Conservation (phyloP, 2,113 vertebrate species). For the Rhynchomys soricoides region DNA sequence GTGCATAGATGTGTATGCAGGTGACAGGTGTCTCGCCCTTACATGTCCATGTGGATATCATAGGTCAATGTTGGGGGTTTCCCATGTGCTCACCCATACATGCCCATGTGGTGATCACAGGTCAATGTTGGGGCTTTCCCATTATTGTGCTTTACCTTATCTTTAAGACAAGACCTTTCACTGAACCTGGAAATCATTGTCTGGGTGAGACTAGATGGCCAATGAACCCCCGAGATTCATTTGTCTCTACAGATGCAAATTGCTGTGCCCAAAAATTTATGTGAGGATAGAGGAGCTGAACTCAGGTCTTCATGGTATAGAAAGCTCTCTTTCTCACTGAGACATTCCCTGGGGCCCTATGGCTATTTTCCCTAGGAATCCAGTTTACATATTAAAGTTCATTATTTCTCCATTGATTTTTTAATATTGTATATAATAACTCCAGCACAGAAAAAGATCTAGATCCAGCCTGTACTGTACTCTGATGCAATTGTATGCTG, state of each 20-base stretch:
- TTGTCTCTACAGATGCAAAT: background rate
- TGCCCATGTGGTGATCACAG: too few species aligned
- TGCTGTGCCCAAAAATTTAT: too few species aligned
- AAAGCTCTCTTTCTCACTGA: background rate
- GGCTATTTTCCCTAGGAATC: background rate
- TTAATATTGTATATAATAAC: background rate
- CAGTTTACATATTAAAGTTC: background rate
- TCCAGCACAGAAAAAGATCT: background rate
- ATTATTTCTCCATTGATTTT: slow-evolving; percentile 8
- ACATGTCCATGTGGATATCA: background rate
- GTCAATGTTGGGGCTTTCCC: background rate
- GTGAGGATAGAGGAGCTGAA: too few species aligned
- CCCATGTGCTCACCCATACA: background rate
- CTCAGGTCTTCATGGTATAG: background rate
- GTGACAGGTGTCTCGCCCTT: too few species aligned
- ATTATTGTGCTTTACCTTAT: too few species aligned
- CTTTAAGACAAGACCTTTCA: background rate
- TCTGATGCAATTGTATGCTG: background rate
- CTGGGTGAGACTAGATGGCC: background rate
- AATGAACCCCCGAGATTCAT: background rate
- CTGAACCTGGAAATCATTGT: background rate
- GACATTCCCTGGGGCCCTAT: background rate
- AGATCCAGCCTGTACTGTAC: background rate
- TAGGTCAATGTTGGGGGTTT: background rate
- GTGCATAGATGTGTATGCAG: too few species aligned